Conservation (phyloP, 2,797 vertebrate genomes). For the Thamnophis elegans region DNA sequence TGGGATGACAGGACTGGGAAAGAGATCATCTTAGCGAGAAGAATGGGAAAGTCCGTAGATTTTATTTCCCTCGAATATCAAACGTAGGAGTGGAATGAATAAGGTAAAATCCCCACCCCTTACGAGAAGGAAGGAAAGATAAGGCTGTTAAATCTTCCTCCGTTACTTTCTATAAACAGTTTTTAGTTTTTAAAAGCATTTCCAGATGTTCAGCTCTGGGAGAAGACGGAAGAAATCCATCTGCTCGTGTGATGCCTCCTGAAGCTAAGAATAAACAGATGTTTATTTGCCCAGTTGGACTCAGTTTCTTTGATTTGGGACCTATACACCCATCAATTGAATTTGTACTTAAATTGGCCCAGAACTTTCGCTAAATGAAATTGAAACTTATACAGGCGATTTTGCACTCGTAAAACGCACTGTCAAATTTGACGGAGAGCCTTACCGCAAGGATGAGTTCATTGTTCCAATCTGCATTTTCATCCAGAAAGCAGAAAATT, state of each 20-base stretch:
- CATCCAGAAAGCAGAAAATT: not conserved
- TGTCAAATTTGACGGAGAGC: not conserved
- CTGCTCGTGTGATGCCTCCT: not conserved
- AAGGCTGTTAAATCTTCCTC: not conserved
- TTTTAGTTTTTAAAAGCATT: not conserved
- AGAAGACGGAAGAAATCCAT: not conserved
- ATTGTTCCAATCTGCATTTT: not conserved
- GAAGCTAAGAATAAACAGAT: not conserved
- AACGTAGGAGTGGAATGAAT: not conserved
- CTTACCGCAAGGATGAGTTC: not conserved
- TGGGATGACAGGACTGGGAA: constrained; percentile 36
- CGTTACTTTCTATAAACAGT: not conserved
- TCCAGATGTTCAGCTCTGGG: not conserved
- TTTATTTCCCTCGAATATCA: not conserved
- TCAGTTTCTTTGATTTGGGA: not conserved
- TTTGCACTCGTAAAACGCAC: not conserved
- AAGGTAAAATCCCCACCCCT: not conserved
- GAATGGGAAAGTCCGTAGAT: not conserved
- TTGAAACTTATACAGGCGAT: not conserved
- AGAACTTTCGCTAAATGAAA: not conserved
- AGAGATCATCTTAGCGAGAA: constrained; percentile 2
- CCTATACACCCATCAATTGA: not conserved
- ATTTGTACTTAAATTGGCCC: not conserved
- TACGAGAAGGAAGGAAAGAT: not conserved
- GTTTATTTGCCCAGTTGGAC: not conserved